Evolutionary conservation across 2,797 vertebrate genomes (phyloP), one percentile per base, ranked within the genome.

Genomic region (Cottoperca gobio): DNA sequence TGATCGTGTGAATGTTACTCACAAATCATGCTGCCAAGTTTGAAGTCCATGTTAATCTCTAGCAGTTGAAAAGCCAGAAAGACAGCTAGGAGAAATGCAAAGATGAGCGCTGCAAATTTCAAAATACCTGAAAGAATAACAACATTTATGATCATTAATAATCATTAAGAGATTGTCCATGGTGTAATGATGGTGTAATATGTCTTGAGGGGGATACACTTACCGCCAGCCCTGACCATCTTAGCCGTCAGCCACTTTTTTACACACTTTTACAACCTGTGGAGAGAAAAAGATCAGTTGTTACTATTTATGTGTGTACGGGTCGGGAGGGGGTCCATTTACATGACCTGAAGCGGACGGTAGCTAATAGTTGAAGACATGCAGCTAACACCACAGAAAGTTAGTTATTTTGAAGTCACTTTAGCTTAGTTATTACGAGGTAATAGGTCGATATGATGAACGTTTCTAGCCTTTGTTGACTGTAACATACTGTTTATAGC

Each of bases 21-120:
- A 99, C 97, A 94, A 73, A 97, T 95, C 19, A 96, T 75, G 61
- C 85, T 93, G 68, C 92, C 86, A 70, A 98, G 86, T 60, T 93
- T 96, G 50, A 96, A 93, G 78, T 98, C 96, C 89, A 95, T 91
- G 90, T 97, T 97, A 28, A 97, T 96, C 85, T 98, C 97, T 57
- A 99, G 94, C 72, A 99, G 94, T 87, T 99, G 96, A 80, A 97
- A 96, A 70, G 95, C 95, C 90, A 99, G 91, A 85, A 98, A 98
- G 72, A 97, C 95, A 0, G 90, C 96, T 21, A 99, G 67, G 78
- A 98, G 84, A 90, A 97, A 96, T n/a, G 94, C 88, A 31, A 92
- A 93, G 61, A 96, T 8, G 5, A 97, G 88, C 10, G 93, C 92
- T 52, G 92, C 88, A 64, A 97, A 89, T 91, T 98, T 99, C 49